Evolutionary conservation across 2,888 invertebrate genomes (phyloP).

Genomic region (Sphaeridia pumilis): DNA sequence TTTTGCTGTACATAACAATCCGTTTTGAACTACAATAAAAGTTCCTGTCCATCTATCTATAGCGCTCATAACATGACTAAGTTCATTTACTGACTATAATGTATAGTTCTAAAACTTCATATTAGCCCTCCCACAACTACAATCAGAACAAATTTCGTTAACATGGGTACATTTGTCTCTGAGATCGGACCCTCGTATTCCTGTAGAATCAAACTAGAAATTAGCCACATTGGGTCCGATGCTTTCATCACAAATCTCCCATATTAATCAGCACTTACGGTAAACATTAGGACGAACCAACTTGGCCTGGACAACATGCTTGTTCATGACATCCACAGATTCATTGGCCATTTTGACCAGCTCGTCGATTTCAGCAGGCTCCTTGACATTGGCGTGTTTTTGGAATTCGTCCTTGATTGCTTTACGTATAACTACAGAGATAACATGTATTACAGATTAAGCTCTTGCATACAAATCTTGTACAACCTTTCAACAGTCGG

Average conservation of each 20-base stretch:
- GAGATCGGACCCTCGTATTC: constrained; percentile 25
- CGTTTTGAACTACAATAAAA: no score
- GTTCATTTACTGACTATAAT: no score
- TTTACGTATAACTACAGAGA: constrained; percentile 47
- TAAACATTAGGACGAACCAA: constrained; percentile 25
- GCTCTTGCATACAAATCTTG: not conserved
- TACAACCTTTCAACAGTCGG: constrained; percentile 7
- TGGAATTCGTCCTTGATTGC: constrained; percentile 65
- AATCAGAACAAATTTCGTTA: constrained; percentile 30
- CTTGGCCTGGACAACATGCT: constrained; percentile 29
- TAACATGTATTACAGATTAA: not conserved
- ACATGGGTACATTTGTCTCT: constrained; percentile 24
- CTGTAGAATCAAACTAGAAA: constrained; percentile 9
- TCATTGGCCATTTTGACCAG: constrained; percentile 28
- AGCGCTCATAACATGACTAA: no score
- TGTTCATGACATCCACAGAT: constrained; percentile 26
- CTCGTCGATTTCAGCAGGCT: constrained; percentile 48
- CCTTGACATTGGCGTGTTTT: constrained; percentile 52
- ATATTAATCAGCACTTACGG: constrained; percentile 16
- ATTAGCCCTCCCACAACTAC: constrained; percentile 20
- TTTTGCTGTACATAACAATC: no score
- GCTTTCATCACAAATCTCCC: not conserved
- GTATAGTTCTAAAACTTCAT: no score
- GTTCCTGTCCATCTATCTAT: no score
- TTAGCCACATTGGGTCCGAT: no score